Percentiles rank a stretch among this genome's conserved stretches.
Evolutionary conservation across 2,113 vertebrate species (phyloP).

Genomic region (Albula glossodonta): DNA sequence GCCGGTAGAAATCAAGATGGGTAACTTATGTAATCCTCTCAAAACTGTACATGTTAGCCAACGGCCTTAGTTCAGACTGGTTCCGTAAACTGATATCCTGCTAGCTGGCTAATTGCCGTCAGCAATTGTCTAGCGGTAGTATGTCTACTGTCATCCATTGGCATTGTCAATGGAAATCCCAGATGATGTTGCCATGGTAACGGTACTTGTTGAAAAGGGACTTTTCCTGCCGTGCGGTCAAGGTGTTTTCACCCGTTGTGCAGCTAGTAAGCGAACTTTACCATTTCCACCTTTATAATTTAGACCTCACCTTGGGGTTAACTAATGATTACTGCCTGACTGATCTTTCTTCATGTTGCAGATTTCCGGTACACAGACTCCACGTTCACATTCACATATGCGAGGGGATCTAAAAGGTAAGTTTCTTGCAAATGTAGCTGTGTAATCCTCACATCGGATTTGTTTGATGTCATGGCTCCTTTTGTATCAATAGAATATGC

Average conservation of each 20-base stretch:
- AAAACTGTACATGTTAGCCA: no score
- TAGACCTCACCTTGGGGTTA: neutral
- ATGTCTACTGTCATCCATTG: conserved; percentile 12
- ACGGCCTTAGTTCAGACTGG: no score
- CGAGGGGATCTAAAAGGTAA: conserved; percentile 85
- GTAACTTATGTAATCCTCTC: no score
- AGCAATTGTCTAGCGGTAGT: neutral
- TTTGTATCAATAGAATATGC: neutral
- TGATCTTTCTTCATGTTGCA: conserved; percentile 55
- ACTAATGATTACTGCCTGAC: neutral
- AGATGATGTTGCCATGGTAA: conserved; percentile 76
- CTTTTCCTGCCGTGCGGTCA: conserved; percentile 37
- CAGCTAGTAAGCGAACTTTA: neutral
- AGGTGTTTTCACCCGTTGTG: conserved; percentile 22
- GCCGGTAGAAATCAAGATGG: no score
- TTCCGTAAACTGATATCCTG: no score
- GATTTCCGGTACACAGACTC: conserved; percentile 89
- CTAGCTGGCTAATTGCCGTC: neutral
- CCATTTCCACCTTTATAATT: neutral
- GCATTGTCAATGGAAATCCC: conserved; percentile 66
- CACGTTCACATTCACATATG: conserved; percentile 86
- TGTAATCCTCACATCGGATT: neutral
- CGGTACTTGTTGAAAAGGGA: conserved; percentile 82
- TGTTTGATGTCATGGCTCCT: neutral
- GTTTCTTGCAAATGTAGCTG: neutral